Evolutionary conservation across 2,797 vertebrate species (phyloP).

Genomic region (Neomorphus geoffroyi): DNA sequence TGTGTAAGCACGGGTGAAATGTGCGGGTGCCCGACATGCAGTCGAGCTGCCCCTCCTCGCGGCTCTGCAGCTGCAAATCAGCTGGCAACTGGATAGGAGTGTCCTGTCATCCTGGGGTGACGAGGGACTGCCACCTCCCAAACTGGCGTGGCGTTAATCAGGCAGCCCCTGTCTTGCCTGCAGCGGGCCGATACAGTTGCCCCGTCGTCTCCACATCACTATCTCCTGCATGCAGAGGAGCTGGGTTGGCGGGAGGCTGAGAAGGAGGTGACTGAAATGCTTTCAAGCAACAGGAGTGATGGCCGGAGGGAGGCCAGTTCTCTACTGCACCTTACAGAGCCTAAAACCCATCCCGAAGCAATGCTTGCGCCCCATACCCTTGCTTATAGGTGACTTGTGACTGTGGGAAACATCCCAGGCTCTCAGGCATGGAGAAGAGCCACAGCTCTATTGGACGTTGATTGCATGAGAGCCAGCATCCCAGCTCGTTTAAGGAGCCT

Average conservation of each 20-base stretch:
- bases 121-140: not conserved
- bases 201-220: accelerated
- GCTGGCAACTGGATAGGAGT: accelerated
- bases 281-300: accelerated
- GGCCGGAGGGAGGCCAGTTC: not conserved
- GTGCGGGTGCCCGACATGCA: not conserved
- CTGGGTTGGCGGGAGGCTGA: not conserved
- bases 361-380: not conserved
- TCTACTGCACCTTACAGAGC: not conserved
- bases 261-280: not conserved
- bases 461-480: not conserved
- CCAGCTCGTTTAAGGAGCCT: not conserved
- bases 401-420: not conserved
- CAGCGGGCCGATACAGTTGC: accelerated
- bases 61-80: not conserved
- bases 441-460: accelerated
- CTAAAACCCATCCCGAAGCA: not conserved
- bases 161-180: not conserved
- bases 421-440: not conserved
- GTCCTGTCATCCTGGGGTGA: not conserved
- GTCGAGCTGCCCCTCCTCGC: not conserved
- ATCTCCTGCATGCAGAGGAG: not conserved
- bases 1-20: accelerated
- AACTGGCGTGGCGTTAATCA: accelerated
- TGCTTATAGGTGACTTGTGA: accelerated